These are phyloP conservation scores for Drosophila pectinifera DNA, from an alignment of 1,140 invertebrate genomes.

Conservation along the genomic window DNA sequence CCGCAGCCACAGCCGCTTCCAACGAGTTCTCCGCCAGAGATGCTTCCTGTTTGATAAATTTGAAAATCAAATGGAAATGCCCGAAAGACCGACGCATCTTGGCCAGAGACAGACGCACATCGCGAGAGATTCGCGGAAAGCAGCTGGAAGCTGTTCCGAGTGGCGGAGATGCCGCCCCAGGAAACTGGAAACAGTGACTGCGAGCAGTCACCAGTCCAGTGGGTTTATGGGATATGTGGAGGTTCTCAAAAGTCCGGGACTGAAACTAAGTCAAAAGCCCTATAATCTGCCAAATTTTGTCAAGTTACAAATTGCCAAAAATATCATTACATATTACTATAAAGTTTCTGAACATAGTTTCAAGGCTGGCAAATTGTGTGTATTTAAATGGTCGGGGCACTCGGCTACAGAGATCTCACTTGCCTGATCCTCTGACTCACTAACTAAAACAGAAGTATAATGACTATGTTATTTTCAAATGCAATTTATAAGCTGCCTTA, in stretches of 20 bases:
- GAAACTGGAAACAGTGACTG: constrained; percentile 14
- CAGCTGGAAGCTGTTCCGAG: constrained; percentile 71
- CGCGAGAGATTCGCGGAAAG: constrained; percentile 75
- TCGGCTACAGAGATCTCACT: too few relatives aligned
- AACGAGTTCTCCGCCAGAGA: constrained; percentile 67
- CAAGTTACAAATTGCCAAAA: too few relatives aligned
- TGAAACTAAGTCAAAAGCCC: neutral
- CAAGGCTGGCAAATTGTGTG: too few relatives aligned
- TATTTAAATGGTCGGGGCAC: too few relatives aligned
- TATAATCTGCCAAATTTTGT: neutral
- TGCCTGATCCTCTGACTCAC: neutral
- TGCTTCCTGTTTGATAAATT: constrained; percentile 84
- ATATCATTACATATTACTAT: too few relatives aligned
- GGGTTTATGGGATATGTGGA: neutral
- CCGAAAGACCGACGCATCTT: constrained; percentile 69
- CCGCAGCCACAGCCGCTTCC: constrained; percentile 12
- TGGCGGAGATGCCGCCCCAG: constrained; percentile 13
- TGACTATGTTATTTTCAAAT: too few relatives aligned
- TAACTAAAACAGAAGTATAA: neutral
- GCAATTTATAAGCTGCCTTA: neutral
- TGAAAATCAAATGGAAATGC: constrained; percentile 79
- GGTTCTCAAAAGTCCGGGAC: neutral
- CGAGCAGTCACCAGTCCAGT: neutral
- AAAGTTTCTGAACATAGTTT: too few relatives aligned
- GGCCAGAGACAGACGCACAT: constrained; percentile 37